Percentiles rank a stretch among this genome's conserved stretches.
These are phyloP conservation scores for Bambusicola thoracicus DNA, from an alignment of 2,113 vertebrate genomes.

Conservation along the genomic window DNA sequence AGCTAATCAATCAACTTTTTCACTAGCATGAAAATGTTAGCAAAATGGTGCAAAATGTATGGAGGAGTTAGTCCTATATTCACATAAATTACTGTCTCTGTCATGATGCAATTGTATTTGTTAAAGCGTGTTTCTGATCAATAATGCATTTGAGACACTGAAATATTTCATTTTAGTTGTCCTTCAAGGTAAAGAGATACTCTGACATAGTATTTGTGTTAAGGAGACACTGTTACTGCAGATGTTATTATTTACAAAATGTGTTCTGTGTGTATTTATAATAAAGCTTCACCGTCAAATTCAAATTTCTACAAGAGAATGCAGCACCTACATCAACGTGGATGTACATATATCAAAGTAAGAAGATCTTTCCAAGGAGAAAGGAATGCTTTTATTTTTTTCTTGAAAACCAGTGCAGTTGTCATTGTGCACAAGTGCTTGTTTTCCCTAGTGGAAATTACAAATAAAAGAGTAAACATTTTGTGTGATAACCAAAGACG, in stretches of 20 bases:
- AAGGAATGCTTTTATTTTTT: rapidly evolving
- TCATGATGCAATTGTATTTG: neutral
- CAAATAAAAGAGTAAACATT: neutral
- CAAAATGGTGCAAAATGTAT: neutral
- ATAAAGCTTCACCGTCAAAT: neutral
- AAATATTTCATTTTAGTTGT: neutral
- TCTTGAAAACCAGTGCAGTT: neutral
- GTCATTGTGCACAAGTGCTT: rapidly evolving
- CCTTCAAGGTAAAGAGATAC: neutral
- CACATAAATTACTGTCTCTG: neutral
- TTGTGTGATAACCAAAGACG: neutral
- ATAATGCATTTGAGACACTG: neutral
- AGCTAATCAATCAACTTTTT: neutral
- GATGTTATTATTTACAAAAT: neutral
- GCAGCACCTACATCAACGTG: neutral
- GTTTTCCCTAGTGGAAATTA: neutral
- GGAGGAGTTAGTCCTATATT: neutral
- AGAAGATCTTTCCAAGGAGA: neutral
- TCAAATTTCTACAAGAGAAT: neutral
- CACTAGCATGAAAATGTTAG: neutral
- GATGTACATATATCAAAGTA: neutral
- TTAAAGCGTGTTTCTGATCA: neutral
- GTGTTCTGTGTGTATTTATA: neutral
- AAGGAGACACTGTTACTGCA: neutral
- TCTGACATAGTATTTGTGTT: neutral